Conservation (phyloP, 2,797 vertebrate species). For the Anguilla anguilla region DNA sequence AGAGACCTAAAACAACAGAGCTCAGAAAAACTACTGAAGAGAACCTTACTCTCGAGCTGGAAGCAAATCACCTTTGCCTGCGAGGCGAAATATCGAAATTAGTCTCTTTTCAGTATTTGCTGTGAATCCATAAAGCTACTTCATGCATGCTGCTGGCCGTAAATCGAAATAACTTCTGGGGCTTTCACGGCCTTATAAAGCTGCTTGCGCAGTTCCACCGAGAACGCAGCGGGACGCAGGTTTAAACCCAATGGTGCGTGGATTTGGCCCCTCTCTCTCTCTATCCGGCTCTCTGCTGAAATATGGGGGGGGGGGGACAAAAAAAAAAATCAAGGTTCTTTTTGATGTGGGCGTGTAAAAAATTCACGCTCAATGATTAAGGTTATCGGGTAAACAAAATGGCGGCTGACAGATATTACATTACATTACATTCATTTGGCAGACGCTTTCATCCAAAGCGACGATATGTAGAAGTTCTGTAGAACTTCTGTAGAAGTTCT, state of each 20-base stretch:
- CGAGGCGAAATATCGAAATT: neutral
- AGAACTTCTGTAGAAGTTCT: neutral
- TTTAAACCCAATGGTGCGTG: conserved; percentile 4
- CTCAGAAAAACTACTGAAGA: neutral
- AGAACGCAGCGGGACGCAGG: neutral
- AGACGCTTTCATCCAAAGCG: no score
- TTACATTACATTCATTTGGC: no score
- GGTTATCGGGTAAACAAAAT: conserved; percentile 20
- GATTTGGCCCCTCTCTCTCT: neutral
- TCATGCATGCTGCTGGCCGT: neutral
- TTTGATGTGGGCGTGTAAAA: neutral
- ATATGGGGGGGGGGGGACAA: neutral
- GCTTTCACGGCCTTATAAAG: neutral
- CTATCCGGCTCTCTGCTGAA: neutral
- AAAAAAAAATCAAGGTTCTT: neutral
- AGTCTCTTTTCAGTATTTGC: neutral
- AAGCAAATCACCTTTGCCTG: neutral
- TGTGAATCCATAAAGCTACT: conserved; percentile 9
- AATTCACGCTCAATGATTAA: neutral
- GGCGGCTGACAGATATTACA: conserved; percentile 11
- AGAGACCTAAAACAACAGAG: neutral
- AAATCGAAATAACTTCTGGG: neutral
- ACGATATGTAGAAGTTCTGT: no score
- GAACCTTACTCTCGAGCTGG: neutral
- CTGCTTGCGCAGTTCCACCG: neutral